A percentile compares a stretch with the other conserved stretches of the same genome.
phyloP scores from a whole-genome alignment of 1,140 invertebrate species.

The Drosophila orosa region DNA sequence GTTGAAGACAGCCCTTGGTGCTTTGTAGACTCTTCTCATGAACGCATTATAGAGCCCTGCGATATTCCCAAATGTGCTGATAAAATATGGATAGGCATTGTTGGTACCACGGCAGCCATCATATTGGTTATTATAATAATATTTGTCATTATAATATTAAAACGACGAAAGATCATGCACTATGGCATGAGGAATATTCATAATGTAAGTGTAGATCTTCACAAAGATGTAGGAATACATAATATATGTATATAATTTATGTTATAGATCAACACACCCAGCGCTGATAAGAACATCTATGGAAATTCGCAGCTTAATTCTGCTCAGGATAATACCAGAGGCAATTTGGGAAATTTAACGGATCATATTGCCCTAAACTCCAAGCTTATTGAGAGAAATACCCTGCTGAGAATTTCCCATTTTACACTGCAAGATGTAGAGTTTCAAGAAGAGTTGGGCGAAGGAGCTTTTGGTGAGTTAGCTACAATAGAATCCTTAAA shows the following conservation, averaged over 20 bases:
- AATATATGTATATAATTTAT: conserved; percentile 11
- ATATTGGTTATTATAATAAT: conserved; percentile 79
- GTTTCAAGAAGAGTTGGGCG: conserved; percentile 97
- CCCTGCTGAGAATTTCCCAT: conserved; percentile 88
- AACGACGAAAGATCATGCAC: conserved; percentile 84
- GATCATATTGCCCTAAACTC: conserved; percentile 64
- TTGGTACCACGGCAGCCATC: conserved; percentile 84
- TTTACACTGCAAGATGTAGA: conserved; percentile 92
- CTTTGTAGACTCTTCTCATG: conserved; percentile 89
- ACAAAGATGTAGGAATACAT: neutral
- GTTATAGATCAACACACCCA: conserved; percentile 87
- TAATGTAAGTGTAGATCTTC: conserved; percentile 82
- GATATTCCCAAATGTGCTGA: conserved; percentile 92
- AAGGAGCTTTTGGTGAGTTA: conserved; percentile 96
- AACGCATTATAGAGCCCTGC: conserved; percentile 89
- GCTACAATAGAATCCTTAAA: no score
- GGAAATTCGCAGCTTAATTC: conserved; percentile 88
- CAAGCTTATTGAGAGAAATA: conserved; percentile 84
- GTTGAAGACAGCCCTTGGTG: conserved; percentile 95
- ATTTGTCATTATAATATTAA: conserved; percentile 85
- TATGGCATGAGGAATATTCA: conserved; percentile 87
- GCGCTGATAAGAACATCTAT: conserved; percentile 92
- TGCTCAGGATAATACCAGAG: conserved; percentile 90
- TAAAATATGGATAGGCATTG: conserved; percentile 87
- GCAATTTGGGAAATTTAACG: conserved; percentile 38